A percentile compares a stretch with the other conserved stretches of the same genome.
These are phyloP conservation scores for Galago senegalensis DNA, from an alignment of 2,797 vertebrate genomes.

Conservation along the genomic window DNA sequence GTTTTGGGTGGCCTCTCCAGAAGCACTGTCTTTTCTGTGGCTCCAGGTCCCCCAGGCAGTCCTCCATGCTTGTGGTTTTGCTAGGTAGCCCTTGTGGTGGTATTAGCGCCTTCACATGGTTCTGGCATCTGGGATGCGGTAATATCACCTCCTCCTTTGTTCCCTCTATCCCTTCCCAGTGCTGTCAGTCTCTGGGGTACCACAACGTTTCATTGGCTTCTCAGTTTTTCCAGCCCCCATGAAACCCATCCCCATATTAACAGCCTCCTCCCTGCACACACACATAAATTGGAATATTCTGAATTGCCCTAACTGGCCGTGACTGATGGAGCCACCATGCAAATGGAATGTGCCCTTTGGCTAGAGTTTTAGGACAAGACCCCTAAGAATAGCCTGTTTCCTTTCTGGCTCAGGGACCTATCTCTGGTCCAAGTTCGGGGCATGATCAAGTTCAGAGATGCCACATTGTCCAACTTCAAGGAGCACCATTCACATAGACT, in stretches of 20 bases:
- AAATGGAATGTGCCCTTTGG: neutral
- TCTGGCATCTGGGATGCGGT: neutral
- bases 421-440: neutral
- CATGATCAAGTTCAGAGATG: neutral
- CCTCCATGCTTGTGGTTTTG: neutral
- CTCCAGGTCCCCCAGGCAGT: neutral
- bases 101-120: too few species aligned
- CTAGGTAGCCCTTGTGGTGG: neutral
- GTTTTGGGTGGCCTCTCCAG: neutral
- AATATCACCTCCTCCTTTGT: neutral
- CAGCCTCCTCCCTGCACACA: neutral
- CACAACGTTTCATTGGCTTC: neutral
- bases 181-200: neutral
- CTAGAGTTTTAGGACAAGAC: neutral
- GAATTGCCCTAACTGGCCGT: neutral
- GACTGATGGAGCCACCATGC: neutral
- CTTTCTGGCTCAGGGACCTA: neutral
- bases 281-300: neutral
- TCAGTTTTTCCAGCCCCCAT: neutral
- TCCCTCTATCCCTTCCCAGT: neutral
- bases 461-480: neutral
- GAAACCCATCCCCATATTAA: neutral
- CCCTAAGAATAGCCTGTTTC: neutral
- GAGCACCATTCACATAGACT: neutral
- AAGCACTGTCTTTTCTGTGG: neutral